These are phyloP conservation scores for Onychostoma macrolepis DNA, from an alignment of 2,113 vertebrate genomes.

Conservation along the genomic window DNA sequence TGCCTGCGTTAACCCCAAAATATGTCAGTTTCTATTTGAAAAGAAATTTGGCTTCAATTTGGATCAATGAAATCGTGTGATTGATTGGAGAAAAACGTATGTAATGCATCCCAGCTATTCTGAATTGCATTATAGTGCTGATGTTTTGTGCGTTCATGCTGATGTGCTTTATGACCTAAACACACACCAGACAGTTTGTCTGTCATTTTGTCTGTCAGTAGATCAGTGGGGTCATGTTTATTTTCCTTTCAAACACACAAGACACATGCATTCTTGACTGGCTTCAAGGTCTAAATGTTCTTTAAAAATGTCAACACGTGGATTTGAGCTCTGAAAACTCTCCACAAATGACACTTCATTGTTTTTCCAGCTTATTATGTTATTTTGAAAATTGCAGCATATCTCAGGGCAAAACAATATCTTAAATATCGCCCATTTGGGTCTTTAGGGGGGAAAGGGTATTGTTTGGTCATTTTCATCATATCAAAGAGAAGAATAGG, in stretches of 20 bases:
- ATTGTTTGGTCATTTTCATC: slow-evolving; percentile 49
- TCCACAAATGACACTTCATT: slow-evolving; percentile 16
- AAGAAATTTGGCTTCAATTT: not conserved
- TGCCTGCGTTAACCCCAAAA: slow-evolving; percentile 3
- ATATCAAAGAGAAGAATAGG: slow-evolving; percentile 53
- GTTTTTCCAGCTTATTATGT: slow-evolving; percentile 33
- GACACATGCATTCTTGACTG: slow-evolving; percentile 37
- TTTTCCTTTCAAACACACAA: slow-evolving; percentile 52
- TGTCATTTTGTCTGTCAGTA: slow-evolving; percentile 32
- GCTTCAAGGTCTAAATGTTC: slow-evolving; percentile 12
- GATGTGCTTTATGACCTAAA: slow-evolving; percentile 29
- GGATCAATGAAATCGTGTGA: slow-evolving; percentile 7
- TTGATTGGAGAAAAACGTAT: not conserved
- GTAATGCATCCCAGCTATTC: not conserved
- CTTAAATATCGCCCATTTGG: slow-evolving; percentile 24
- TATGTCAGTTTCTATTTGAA: not conserved
- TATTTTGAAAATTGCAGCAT: slow-evolving; percentile 44
- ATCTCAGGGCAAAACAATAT: slow-evolving; percentile 28
- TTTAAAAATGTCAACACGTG: slow-evolving; percentile 18
- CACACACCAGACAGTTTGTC: slow-evolving; percentile 1
- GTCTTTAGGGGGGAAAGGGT: slow-evolving; percentile 41
- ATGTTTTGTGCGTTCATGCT: not conserved
- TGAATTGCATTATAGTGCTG: slow-evolving; percentile 9
- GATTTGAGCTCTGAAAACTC: slow-evolving; percentile 19
- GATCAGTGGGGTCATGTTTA: slow-evolving; percentile 40